Base-by-base conservation (phyloP, 2,113 vertebrate species). In the Proterorhinus semilunaris region DNA sequence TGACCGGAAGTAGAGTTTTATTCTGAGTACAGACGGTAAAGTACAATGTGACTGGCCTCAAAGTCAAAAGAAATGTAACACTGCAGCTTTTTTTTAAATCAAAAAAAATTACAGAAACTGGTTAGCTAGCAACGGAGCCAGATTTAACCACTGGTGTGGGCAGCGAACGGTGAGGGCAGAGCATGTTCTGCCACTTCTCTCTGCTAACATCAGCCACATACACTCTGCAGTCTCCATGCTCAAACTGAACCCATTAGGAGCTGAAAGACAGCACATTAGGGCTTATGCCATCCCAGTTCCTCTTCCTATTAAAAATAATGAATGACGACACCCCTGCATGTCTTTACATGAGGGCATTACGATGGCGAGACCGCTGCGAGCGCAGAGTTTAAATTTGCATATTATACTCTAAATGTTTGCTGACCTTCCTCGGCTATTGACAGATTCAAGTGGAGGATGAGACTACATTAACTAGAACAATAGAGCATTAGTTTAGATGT, bases 121-220 rank as follows among this genome's bases (percentile, higher is more conserved):
- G 66, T 72, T 79, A 80, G 68, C 75, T 55, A 68, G 69, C 77
- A 86, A 71, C 70, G 68, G 76, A 62, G 76, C 62, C 81, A 72
- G 42, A 83, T 82, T 84, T 87, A 84, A 81, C 79, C 49, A 27
- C 52, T 45, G 36, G 70, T 72, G 76, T 79, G 81, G 80, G 80
- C 75, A 62, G 82, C 21, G 50, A 55, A 59, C 66, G 54, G 63
- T 21, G 68, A 49, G 57, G 49, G 65, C 36, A 69, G 44, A 43
- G 72, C 64, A 72, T 66, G 62, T 66, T 75, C 64, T 73, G 49
- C 52, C 66, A 51, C 51, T 53, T 42, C 36, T 68, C 53, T 43
- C 53, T 67, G 53, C 45, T 73, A 73, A 52, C 45, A 4, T 51
- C 46, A 43, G 16, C 43, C 27, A 48, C 11, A 50, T 15, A 51